Evolutionary conservation across 1,140 invertebrate species (phyloP).

Genomic region (Sminthurides bifidus): DNA sequence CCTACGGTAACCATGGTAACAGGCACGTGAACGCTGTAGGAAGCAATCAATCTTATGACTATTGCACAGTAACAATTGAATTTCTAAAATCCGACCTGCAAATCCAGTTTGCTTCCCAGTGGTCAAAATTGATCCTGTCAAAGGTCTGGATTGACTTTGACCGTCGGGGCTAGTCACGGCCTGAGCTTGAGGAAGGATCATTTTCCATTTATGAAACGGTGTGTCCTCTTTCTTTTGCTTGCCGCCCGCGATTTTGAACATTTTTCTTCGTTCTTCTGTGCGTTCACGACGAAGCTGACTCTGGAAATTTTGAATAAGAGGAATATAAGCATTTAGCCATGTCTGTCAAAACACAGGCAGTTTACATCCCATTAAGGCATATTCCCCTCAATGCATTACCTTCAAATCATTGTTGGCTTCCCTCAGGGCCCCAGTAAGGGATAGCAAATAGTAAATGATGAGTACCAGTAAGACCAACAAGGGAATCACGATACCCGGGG

Average conservation of each 20-base stretch:
- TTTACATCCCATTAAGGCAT: too few relatives aligned
- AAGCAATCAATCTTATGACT: too few relatives aligned
- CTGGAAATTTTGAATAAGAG: too few relatives aligned
- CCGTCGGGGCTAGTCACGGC: constrained; percentile 1
- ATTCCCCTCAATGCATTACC: constrained; percentile 46
- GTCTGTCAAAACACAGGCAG: constrained; percentile 1
- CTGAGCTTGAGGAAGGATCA: constrained; percentile 44
- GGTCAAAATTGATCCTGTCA: constrained; percentile 33
- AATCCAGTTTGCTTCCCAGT: constrained; percentile 36
- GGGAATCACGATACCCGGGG: constrained; percentile 88
- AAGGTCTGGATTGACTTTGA: constrained; percentile 15
- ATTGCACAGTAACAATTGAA: too few relatives aligned
- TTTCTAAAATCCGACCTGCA: constrained; percentile 13
- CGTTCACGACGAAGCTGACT: constrained; percentile 71
- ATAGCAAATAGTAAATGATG: constrained; percentile 89
- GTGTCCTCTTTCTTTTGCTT: constrained; percentile 47
- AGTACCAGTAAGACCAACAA: constrained; percentile 75
- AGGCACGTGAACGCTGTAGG: too few relatives aligned
- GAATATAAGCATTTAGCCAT: not conserved
- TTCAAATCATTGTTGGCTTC: constrained; percentile 89
- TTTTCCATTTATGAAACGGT: constrained; percentile 54
- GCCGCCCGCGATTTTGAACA: constrained; percentile 72
- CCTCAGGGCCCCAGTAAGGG: constrained; percentile 72
- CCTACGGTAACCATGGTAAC: too few relatives aligned
- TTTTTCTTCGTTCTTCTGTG: constrained; percentile 82